Conservation (phyloP, 2,797 vertebrate genomes). For the Yasuhikotakia modesta region DNA sequence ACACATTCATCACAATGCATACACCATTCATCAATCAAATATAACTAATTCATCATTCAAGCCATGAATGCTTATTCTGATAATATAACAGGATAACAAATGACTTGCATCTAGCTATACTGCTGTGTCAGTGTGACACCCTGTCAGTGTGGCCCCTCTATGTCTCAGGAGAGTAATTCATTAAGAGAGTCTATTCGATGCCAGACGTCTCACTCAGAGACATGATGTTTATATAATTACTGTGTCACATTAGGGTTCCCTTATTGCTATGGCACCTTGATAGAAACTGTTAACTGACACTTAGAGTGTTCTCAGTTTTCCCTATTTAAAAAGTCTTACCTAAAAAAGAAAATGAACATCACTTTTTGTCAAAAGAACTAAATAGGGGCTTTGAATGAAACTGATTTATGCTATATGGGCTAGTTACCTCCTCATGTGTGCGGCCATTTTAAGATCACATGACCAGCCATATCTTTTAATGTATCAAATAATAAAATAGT, state of each 20-base stretch:
- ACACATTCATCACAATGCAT: background rate
- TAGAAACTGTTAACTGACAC: slow-evolving; percentile 3
- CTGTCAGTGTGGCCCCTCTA: slow-evolving; percentile 23
- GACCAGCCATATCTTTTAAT: too few relatives aligned
- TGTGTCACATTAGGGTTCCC: slow-evolving; percentile 25
- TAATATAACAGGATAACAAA: slow-evolving; percentile 19
- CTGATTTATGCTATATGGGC: too few relatives aligned
- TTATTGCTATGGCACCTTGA: slow-evolving; percentile 14
- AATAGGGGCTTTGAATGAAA: too few relatives aligned
- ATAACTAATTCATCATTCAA: slow-evolving; percentile 1
- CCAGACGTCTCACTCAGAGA: slow-evolving; percentile 25
- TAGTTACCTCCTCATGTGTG: too few relatives aligned
- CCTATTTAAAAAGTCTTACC: background rate
- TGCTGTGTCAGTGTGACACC: slow-evolving; percentile 26
- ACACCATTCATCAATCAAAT: background rate
- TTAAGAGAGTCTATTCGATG: slow-evolving; percentile 43
- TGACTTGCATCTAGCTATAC: slow-evolving; percentile 7
- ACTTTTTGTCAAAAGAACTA: background rate
- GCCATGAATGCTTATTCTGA: slow-evolving; percentile 2
- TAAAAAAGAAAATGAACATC: background rate
- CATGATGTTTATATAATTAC: slow-evolving; percentile 44
- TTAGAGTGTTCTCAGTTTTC: background rate
- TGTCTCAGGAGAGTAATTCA: slow-evolving; percentile 32
- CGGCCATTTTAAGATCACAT: too few relatives aligned
- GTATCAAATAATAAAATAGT: too few relatives aligned